Evolutionary conservation across 2,113 vertebrate species (phyloP).

Genomic region (Ageneiosus marmoratus): DNA sequence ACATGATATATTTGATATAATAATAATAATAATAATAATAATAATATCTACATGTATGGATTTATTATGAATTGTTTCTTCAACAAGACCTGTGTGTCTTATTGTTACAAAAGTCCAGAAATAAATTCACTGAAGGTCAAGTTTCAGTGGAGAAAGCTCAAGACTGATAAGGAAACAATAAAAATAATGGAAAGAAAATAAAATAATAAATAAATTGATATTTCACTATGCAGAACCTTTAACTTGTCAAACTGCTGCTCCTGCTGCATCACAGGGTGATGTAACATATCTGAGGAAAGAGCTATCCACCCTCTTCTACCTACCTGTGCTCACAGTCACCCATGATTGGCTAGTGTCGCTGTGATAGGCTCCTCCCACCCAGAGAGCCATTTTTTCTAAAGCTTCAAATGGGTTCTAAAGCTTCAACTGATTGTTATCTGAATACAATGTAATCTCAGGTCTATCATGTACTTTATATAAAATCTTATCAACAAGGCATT

Average conservation of each 20-base stretch:
- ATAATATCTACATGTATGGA: neutral
- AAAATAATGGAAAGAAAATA: neutral
- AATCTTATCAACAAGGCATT: too few species aligned
- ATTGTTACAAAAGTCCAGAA: neutral
- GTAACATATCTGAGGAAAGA: neutral
- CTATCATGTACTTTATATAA: too few species aligned
- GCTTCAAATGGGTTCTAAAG: too few species aligned
- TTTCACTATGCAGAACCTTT: neutral
- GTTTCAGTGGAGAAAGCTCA: neutral
- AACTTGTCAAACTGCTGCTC: neutral
- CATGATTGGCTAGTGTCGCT: neutral
- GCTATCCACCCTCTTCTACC: neutral
- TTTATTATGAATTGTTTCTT: neutral
- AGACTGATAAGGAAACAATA: neutral
- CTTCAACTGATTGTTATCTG: too few species aligned
- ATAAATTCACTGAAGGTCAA: neutral
- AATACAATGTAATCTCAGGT: too few species aligned
- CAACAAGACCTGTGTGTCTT: neutral
- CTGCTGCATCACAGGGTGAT: neutral
- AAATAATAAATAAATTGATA: neutral
- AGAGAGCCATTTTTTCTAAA: too few species aligned
- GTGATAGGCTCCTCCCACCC: neutral
- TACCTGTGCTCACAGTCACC: neutral
- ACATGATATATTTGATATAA: neutral
- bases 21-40: too few species aligned